A percentile compares a stretch with the other conserved stretches of the same genome.
phyloP scores from a whole-genome alignment of 2,888 invertebrate genomes.

The Apodemia hepburni region DNA sequence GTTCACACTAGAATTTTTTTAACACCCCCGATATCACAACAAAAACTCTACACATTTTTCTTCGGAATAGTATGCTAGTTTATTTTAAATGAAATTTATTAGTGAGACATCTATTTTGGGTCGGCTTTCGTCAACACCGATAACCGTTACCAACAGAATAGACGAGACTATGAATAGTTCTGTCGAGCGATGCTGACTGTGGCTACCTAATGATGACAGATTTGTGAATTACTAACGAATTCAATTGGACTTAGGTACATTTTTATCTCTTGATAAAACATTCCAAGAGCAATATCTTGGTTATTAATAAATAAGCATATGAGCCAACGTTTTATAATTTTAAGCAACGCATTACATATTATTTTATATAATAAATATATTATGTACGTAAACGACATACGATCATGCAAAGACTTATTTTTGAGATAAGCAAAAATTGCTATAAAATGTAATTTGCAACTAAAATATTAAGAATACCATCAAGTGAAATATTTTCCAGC shows the following conservation, averaged over 20 bases:
- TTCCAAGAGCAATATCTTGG: background rate
- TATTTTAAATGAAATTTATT: slow-evolving; percentile 69
- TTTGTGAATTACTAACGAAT: slow-evolving; percentile 69
- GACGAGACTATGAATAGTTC: slow-evolving; percentile 61
- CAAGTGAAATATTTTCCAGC: no score
- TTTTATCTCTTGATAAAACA: slow-evolving; percentile 19
- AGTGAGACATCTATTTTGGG: slow-evolving; percentile 63
- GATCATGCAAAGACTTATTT: background rate
- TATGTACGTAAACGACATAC: background rate
- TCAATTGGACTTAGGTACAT: slow-evolving; percentile 41
- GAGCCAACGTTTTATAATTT: background rate
- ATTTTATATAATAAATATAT: no score
- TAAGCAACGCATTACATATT: background rate
- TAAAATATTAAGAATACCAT: no score
- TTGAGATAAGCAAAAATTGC: no score
- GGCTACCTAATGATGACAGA: slow-evolving; percentile 60
- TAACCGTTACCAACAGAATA: slow-evolving; percentile 43
- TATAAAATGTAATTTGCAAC: no score
- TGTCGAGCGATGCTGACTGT: slow-evolving; percentile 39
- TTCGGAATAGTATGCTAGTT: slow-evolving; percentile 52
- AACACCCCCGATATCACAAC: slow-evolving; percentile 59
- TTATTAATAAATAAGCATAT: background rate
- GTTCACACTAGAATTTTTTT: slow-evolving; percentile 39
- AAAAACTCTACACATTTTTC: slow-evolving; percentile 51
- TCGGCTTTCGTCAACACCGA: slow-evolving; percentile 58